Percentiles rank a stretch among this genome's conserved stretches.
Conservation (phyloP, 1,140 invertebrate species). For the Leptonema lineaticorne region DNA sequence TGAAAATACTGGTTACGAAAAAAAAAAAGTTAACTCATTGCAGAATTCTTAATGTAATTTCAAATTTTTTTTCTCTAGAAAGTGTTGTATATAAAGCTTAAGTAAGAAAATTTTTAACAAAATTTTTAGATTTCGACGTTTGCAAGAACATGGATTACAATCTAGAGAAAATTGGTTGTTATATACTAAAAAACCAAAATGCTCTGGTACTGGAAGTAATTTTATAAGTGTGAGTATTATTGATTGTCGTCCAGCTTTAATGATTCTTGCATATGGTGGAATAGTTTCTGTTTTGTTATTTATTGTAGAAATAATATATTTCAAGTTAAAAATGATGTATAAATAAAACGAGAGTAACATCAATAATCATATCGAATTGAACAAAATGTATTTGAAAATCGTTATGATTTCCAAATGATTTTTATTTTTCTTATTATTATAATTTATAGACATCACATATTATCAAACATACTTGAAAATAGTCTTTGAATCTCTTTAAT, state of each 20-base stretch:
- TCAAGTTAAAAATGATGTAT: neutral
- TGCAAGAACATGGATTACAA: conserved; percentile 61
- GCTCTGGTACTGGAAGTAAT: conserved; percentile 49
- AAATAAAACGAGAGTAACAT: neutral
- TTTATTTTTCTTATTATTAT: neutral
- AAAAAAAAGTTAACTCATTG: too few species aligned
- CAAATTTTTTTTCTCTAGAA: too few species aligned
- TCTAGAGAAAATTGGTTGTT: conserved; percentile 54
- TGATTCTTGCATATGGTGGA: conserved; percentile 51
- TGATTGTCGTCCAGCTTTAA: conserved; percentile 53
- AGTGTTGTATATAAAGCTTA: too few species aligned
- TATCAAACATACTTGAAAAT: too few species aligned
- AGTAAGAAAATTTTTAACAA: too few species aligned
- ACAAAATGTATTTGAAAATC: neutral
- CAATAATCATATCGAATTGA: neutral
- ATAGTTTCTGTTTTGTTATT: conserved; percentile 44
- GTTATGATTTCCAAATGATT: neutral
- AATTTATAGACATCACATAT: too few species aligned
- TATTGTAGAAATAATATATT: conserved; percentile 39
- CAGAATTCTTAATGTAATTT: too few species aligned
- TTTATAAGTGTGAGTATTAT: conserved; percentile 59
- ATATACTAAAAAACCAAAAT: conserved; percentile 60
- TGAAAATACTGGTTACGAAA: too few species aligned
- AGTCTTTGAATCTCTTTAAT: too few species aligned
- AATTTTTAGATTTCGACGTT: conserved; percentile 52